phyloP scores from a whole-genome alignment of 37 sponge, comb jelly and placozoan genomes.

The Petrosia ficiformis region DNA sequence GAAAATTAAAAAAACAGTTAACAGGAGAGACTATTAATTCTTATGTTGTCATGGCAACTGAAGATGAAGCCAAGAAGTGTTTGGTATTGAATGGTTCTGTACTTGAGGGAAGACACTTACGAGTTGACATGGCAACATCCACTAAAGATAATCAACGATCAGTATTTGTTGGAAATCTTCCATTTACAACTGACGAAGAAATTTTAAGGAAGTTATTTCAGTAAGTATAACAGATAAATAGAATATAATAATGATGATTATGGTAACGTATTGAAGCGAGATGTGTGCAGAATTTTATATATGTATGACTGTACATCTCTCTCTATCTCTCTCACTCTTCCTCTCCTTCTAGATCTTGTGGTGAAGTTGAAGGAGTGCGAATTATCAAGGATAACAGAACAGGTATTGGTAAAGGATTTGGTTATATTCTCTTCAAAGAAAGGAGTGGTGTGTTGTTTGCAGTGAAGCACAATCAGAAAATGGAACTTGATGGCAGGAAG shows the following conservation, averaged over 20 bases:
- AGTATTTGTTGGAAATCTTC: slow-evolving; percentile 82
- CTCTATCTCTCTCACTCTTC: too few relatives aligned
- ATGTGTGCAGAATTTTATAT: too few relatives aligned
- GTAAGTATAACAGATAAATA: neutral
- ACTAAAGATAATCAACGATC: slow-evolving; percentile 29
- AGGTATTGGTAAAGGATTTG: slow-evolving; percentile 86
- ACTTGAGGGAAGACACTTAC: slow-evolving; percentile 47
- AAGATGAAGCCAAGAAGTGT: slow-evolving; percentile 27
- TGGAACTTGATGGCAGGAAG: slow-evolving; percentile 53
- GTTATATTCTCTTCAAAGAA: slow-evolving; percentile 72
- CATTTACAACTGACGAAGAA: slow-evolving; percentile 69
- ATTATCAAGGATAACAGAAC: slow-evolving; percentile 62
- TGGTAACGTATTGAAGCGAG: too few relatives aligned
- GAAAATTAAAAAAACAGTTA: slow-evolving; percentile 33
- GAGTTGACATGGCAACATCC: slow-evolving; percentile 57
- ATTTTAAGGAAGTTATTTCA: slow-evolving; percentile 36
- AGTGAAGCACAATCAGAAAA: slow-evolving; percentile 35
- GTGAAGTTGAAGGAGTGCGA: slow-evolving; percentile 70
- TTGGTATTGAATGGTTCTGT: slow-evolving; percentile 46
- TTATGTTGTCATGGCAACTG: slow-evolving; percentile 63
- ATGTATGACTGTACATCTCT: too few relatives aligned
- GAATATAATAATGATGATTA: too few relatives aligned
- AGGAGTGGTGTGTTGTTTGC: slow-evolving; percentile 74
- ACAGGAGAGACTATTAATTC: slow-evolving; percentile 36
- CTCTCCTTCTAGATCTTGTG: slow-evolving; percentile 62